These are phyloP conservation scores for Drosophila pachea DNA, from an alignment of 1,140 invertebrate species.

Conservation along the genomic window DNA sequence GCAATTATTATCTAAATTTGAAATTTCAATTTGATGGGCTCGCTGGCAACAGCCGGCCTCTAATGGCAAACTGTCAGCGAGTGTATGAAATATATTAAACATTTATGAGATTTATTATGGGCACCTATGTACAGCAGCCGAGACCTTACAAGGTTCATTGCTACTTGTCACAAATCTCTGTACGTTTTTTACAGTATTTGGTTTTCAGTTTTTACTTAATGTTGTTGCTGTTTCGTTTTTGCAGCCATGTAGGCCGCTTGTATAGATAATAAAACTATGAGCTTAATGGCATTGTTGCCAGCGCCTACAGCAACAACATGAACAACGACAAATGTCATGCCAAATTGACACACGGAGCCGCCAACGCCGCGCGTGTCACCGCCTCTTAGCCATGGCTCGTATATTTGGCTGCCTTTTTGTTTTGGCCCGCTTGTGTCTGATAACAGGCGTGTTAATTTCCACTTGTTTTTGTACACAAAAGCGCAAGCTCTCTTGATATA, in stretches of 20 bases:
- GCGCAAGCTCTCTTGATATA: constrained; percentile 29
- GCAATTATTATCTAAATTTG: constrained; percentile 37
- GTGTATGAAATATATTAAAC: constrained; percentile 57
- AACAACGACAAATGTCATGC: constrained; percentile 36
- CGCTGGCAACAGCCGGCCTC: neutral
- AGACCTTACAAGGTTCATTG: constrained; percentile 73
- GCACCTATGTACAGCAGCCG: constrained; percentile 44
- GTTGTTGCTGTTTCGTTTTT: constrained; percentile 24
- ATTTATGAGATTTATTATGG: constrained; percentile 56
- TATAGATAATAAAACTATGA: constrained; percentile 66
- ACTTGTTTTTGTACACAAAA: constrained; percentile 17
- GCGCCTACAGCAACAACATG: constrained; percentile 34
- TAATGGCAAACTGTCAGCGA: constrained; percentile 27
- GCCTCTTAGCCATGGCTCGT: constrained; percentile 68
- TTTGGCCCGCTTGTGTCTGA: constrained; percentile 49
- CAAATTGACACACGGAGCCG: constrained; percentile 50
- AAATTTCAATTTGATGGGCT: constrained; percentile 24
- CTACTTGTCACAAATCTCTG: constrained; percentile 66
- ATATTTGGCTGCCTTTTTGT: constrained; percentile 33
- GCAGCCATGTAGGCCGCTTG: constrained; percentile 57
- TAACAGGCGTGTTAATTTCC: constrained; percentile 66
- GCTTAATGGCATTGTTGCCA: constrained; percentile 68
- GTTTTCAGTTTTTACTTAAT: too few relatives aligned
- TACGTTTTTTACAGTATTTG: constrained; percentile 1
- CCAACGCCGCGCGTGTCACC: constrained; percentile 53